These are phyloP conservation scores for Philaethria dido DNA, from an alignment of 2,888 invertebrate genomes.

Conservation along the genomic window DNA sequence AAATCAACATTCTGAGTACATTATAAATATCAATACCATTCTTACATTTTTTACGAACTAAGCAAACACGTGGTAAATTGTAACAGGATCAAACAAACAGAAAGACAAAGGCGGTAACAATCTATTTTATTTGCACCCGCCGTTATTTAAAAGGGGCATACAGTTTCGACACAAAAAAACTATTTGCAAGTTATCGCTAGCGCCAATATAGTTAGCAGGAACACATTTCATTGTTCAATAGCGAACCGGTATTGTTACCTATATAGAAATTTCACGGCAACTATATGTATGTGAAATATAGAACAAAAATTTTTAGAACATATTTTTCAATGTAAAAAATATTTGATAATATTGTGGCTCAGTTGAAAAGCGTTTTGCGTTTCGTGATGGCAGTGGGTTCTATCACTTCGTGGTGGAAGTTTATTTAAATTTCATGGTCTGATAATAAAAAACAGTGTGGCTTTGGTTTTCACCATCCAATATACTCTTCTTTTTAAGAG, in stretches of 20 bases:
- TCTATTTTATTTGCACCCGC: slow-evolving; percentile 33
- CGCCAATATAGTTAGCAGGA: slow-evolving; percentile 53
- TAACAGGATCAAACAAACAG: slow-evolving; percentile 25
- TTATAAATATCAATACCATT: slow-evolving; percentile 18
- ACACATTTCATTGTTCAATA: slow-evolving; percentile 46
- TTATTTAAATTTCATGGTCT: no score
- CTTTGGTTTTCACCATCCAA: no score
- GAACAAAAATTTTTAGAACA: background rate
- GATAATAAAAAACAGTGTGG: no score
- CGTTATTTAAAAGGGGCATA: slow-evolving; percentile 40
- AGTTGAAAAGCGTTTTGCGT: no score
- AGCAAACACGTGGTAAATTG: slow-evolving; percentile 28
- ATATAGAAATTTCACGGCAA: background rate
- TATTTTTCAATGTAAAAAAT: no score
- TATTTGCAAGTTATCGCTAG: slow-evolving; percentile 52
- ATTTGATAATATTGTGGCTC: no score
- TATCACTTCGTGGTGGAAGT: no score
- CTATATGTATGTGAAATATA: background rate
- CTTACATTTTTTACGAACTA: slow-evolving; percentile 10
- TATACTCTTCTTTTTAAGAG: no score
- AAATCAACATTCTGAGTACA: slow-evolving; percentile 21
- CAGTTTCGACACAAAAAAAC: slow-evolving; percentile 47
- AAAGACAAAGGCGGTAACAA: slow-evolving; percentile 28
- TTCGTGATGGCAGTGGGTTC: no score
- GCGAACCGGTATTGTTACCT: slow-evolving; percentile 41